Evolutionary conservation across 2,797 vertebrate species (phyloP).

Genomic region (Channa striata): DNA sequence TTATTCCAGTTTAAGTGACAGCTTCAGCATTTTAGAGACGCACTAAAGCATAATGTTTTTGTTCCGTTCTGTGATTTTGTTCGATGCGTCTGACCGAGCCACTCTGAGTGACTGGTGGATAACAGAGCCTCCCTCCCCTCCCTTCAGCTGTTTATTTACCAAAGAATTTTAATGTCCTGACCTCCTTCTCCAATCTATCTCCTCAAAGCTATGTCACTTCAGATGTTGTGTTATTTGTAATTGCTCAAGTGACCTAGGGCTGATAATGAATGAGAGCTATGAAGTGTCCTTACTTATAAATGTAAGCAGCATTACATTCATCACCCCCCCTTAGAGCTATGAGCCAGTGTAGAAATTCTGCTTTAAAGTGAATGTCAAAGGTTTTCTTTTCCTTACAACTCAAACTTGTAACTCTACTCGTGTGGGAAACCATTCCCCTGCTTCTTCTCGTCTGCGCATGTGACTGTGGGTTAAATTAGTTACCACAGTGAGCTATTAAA

Average conservation of each 20-base stretch:
- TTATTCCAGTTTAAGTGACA: too few relatives aligned
- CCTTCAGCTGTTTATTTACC: constrained; percentile 39
- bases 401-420: too few relatives aligned
- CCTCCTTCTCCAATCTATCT: constrained; percentile 33
- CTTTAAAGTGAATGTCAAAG: neutral
- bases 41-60: neutral
- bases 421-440: too few relatives aligned
- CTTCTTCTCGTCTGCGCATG: too few relatives aligned
- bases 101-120: constrained; percentile 13
- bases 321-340: neutral
- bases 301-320: constrained; percentile 33
- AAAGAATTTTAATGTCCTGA: constrained; percentile 37
- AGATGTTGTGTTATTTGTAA: constrained; percentile 53
- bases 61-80: neutral
- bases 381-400: too few relatives aligned
- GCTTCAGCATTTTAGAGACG: neutral
- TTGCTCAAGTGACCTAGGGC: constrained; percentile 47
- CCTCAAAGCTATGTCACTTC: constrained; percentile 37
- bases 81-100: neutral
- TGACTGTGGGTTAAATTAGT: neutral
- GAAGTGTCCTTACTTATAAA: constrained; percentile 28
- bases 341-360: neutral
- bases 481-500: neutral
- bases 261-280: constrained; percentile 58
- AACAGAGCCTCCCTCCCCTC: constrained; percentile 13